A percentile compares a stretch with the other conserved stretches of the same genome.
Evolutionary conservation across 2,113 vertebrate species (phyloP).

Genomic region (Hiodon tergisus): DNA sequence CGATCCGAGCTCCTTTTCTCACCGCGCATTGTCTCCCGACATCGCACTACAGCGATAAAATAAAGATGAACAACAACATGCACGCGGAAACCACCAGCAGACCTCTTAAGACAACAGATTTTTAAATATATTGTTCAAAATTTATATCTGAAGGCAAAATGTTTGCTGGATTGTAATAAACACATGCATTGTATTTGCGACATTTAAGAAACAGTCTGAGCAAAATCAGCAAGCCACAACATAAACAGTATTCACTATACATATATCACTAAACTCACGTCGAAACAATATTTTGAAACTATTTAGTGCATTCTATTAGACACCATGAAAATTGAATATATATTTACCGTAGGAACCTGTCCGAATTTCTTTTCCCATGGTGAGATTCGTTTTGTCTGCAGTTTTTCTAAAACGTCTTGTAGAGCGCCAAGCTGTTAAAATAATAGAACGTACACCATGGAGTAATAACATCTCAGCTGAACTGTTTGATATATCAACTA

Average conservation of each 20-base stretch:
- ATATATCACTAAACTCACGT: no score
- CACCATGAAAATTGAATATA: neutral
- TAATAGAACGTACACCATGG: constrained; percentile 6
- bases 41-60: constrained; percentile 52
- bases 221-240: no score
- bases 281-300: no score
- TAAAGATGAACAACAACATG: neutral
- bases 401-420: constrained; percentile 68
- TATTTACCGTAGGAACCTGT: constrained; percentile 67
- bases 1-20: constrained; percentile 68
- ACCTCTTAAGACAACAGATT: neutral
- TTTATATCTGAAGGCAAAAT: no score
- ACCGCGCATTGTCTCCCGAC: constrained; percentile 64
- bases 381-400: constrained; percentile 63
- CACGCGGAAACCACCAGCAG: neutral
- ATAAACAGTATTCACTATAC: no score
- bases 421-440: constrained; percentile 62
- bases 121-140: no score
- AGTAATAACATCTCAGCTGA: neutral
- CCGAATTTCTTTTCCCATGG: constrained; percentile 70
- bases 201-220: no score
- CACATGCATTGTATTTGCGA: no score
- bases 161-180: no score
- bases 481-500: neutral
- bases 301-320: no score